A percentile compares a stretch with the other conserved stretches of the same genome.
Evolutionary conservation across 2,888 invertebrate genomes (phyloP).

Genomic region (Drosophila tanythrix): DNA sequence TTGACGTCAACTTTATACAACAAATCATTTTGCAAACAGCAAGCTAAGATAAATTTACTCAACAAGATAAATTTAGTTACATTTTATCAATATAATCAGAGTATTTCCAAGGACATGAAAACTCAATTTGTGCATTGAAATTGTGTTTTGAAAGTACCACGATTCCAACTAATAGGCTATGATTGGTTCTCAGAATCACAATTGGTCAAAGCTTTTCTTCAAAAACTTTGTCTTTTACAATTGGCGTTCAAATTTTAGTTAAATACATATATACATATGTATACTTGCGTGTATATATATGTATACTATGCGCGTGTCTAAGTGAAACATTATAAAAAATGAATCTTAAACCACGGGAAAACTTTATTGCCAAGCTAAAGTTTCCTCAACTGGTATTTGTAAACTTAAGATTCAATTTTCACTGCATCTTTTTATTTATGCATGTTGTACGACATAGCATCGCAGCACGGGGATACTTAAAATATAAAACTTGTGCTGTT

Average conservation of each 20-base stretch:
- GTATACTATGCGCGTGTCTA: not conserved
- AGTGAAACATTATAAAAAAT: not conserved
- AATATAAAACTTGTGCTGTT: slow-evolving; percentile 15
- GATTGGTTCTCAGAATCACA: not conserved
- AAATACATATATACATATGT: not conserved
- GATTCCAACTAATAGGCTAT: slow-evolving; percentile 2
- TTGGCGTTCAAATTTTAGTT: not conserved
- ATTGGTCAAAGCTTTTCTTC: slow-evolving; percentile 7
- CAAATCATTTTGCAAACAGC: slow-evolving; percentile 32
- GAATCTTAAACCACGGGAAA: not conserved
- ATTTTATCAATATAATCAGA: slow-evolving; percentile 15
- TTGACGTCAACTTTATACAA: slow-evolving; percentile 50
- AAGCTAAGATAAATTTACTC: slow-evolving; percentile 22
- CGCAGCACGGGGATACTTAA: not conserved
- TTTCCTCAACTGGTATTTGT: slow-evolving; percentile 12
- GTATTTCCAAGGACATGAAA: slow-evolving; percentile 30
- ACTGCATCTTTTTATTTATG: slow-evolving; percentile 3
- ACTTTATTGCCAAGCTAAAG: not conserved
- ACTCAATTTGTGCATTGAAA: slow-evolving; percentile 35
- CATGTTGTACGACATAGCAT: not conserved
- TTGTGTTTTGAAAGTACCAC: not conserved
- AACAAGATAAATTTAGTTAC: not conserved
- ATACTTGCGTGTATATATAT: not conserved
- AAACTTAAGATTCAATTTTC: slow-evolving; percentile 6
- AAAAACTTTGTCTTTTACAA: slow-evolving; percentile 12